Base-by-base conservation (phyloP, 2,113 vertebrate genomes). In the Meriones unguiculatus region DNA sequence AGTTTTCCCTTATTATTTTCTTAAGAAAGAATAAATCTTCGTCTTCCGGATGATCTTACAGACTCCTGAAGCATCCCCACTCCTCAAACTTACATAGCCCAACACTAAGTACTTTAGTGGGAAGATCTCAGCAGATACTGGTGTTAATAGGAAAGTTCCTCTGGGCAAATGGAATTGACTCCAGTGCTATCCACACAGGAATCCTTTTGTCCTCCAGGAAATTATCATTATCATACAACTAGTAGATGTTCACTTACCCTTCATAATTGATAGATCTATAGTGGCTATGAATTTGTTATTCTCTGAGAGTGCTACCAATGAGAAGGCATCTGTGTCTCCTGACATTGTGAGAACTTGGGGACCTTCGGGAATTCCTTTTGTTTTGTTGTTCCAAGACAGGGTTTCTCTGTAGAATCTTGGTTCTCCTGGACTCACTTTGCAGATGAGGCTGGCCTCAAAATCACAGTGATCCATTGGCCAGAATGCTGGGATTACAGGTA, bases 101-200 rank as follows among this genome's bases (percentile, higher is more conserved):
- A 52, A 46, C 15, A 18, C 6, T 35, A 28, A 70, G 3, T 8
- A 12, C 0, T 3, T 4, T 1, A 5, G 13, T 20, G 30, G 67
- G 25, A 82, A 57, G 38, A 38, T 54, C 54, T 88, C 52, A 35
- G 1, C 3, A 30, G 52, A 12, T 59, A 24, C 41, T 50, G 28
- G 35, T 41, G 38, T 41, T 84, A 15, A 50, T 5, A 46, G 57
- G 15, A 86, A 84, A 24, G 32, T 54, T 76, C 32, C 64, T 97
- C n/a, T 4, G 5, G 59, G 25, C 32, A 81, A 50, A 35, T 69
- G 69, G 41, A 50, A 30, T 30, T 57, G 50, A n/a, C 35, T 67
- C 3, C 10, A 84, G n/a, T 25, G 59, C 9, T 52, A 4, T 70
- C 9, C 32, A 22, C 52, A 35, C 3, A 20, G 38, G 14, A 95